Evolutionary conservation across 2,797 vertebrate species (phyloP).

Genomic region (Tiaroga cobitis): DNA sequence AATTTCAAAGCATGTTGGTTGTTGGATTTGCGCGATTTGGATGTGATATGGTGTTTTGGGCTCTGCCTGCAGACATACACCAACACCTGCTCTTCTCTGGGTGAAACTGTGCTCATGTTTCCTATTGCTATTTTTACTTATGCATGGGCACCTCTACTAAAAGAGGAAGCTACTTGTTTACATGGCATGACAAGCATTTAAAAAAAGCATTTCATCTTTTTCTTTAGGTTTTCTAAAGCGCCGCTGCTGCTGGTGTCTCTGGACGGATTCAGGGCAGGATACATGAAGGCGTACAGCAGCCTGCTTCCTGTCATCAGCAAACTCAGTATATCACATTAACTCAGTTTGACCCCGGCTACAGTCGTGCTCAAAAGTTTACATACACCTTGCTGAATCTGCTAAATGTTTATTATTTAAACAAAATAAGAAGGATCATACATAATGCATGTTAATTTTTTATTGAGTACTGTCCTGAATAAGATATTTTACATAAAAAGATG

Average conservation of each 20-base stretch:
- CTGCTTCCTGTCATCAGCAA: constrained; percentile 88
- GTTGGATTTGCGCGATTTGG: neutral
- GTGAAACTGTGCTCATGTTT: constrained; percentile 20
- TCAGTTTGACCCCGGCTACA: neutral
- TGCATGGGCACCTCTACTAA: neutral
- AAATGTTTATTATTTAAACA: no score
- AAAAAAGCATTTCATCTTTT: neutral
- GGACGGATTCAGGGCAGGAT: constrained; percentile 93
- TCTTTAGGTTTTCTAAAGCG: constrained; percentile 83
- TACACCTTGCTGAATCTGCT: no score
- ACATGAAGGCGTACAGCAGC: constrained; percentile 84
- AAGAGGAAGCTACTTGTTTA: neutral
- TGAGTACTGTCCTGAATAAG: no score
- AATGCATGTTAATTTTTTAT: no score
- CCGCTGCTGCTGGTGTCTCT: constrained; percentile 92
- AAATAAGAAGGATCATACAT: no score
- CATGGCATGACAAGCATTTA: neutral
- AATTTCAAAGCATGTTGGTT: neutral
- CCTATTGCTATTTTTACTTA: constrained; percentile 8
- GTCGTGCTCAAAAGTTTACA: no score
- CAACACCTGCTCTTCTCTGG: constrained; percentile 1
- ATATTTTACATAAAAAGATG: no score
- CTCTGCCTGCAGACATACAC: neutral
- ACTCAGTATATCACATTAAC: constrained; percentile 83
- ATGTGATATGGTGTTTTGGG: neutral